Percentiles rank a stretch among this genome's conserved stretches.
phyloP scores from a whole-genome alignment of 2,113 vertebrate genomes.

The Pristiophorus japonicus region DNA sequence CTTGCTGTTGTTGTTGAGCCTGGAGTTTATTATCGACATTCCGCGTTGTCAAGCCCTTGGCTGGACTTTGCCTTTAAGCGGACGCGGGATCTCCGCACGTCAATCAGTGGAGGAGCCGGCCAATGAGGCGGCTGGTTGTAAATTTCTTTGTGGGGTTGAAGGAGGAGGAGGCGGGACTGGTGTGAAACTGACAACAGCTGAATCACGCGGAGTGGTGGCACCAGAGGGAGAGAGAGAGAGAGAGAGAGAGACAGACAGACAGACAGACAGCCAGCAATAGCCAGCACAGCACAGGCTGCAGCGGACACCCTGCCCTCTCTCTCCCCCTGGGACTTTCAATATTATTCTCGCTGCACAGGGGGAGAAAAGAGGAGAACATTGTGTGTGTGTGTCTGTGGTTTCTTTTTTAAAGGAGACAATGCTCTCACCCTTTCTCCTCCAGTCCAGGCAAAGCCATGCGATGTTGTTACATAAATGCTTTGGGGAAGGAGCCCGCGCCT shows the following conservation, averaged over 20 bases:
- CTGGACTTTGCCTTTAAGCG: neutral
- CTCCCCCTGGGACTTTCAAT: neutral
- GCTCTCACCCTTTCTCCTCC: constrained; percentile 4
- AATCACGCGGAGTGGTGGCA: constrained; percentile 23
- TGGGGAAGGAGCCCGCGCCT: neutral
- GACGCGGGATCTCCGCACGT: neutral
- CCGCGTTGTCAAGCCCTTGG: neutral
- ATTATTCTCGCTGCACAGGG: neutral
- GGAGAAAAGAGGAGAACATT: neutral
- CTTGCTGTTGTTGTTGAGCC: neutral
- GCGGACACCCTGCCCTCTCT: neutral
- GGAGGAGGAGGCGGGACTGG: neutral
- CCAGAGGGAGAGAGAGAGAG: neutral
- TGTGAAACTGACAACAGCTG: constrained; percentile 35
- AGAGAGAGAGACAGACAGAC: neutral
- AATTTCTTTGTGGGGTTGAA: neutral
- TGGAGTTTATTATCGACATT: neutral
- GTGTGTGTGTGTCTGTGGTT: no score
- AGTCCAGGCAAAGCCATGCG: neutral
- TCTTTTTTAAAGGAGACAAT: neutral
- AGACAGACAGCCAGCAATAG: neutral
- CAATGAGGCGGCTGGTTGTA: neutral
- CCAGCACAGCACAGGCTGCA: no score
- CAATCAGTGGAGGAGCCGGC: neutral
- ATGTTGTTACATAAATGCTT: neutral